Evolutionary conservation across 2,888 invertebrate genomes (phyloP).

Genomic region (Volucella zonaria): DNA sequence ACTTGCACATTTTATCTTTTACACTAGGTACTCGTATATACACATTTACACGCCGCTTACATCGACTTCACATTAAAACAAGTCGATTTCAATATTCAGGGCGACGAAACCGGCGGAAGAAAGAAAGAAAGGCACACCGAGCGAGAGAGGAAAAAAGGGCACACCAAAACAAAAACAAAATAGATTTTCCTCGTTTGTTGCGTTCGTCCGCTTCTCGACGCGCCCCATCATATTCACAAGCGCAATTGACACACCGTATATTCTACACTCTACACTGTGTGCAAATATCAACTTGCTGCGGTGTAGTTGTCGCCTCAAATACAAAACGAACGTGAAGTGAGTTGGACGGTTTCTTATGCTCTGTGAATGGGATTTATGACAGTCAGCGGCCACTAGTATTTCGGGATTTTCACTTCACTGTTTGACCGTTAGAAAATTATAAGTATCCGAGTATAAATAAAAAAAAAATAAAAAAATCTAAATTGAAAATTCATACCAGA

Average conservation of each 20-base stretch:
- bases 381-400: conserved; percentile 57
- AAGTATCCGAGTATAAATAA: background rate
- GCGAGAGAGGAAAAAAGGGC: conserved; percentile 24
- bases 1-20: conserved; percentile 23
- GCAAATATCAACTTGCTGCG: conserved; percentile 71
- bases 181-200: conserved; percentile 70
- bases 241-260: conserved; percentile 7
- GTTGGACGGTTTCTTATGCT: conserved; percentile 72
- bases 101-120: conserved; percentile 62
- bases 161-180: conserved; percentile 52
- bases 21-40: background rate
- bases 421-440: conserved; percentile 56
- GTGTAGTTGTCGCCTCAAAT: conserved; percentile 72
- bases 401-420: conserved; percentile 57
- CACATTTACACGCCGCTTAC: conserved; percentile 17
- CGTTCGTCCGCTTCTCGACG: conserved; percentile 56
- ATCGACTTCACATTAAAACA: conserved; percentile 46
- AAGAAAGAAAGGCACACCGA: conserved; percentile 32
- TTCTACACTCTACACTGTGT: conserved; percentile 61
- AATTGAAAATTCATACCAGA: background rate
- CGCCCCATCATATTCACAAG: conserved; percentile 10
- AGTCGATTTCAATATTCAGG: conserved; percentile 63
- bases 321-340: conserved; percentile 72
- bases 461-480: background rate
- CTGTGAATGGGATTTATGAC: conserved; percentile 68